These are phyloP conservation scores for Argyrosomus japonicus DNA, from an alignment of 2,113 vertebrate genomes.

Conservation along the genomic window DNA sequence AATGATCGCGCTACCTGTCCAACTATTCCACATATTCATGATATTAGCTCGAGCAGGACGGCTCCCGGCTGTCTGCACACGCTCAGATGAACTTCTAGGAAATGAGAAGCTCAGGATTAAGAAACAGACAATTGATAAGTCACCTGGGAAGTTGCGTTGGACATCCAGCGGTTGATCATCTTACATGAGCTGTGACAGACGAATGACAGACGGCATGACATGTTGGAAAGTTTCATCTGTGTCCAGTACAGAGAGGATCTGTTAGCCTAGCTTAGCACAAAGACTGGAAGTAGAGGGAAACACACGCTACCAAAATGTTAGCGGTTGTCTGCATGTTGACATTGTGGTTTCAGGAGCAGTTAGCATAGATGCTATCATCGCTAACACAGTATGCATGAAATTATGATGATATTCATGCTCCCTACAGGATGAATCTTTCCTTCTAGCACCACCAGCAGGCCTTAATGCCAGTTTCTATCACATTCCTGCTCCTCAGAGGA, in stretches of 20 bases:
- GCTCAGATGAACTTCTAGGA: not conserved
- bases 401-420: too few relatives aligned
- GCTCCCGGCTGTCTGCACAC: slow-evolving; percentile 60
- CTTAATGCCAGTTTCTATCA: too few relatives aligned
- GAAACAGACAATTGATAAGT: slow-evolving; percentile 51
- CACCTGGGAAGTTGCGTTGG: slow-evolving; percentile 21
- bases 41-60: not conserved
- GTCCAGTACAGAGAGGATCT: not conserved
- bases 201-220: slow-evolving; percentile 5
- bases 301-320: too few relatives aligned
- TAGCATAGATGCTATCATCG: too few relatives aligned
- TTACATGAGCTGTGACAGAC: slow-evolving; percentile 17
- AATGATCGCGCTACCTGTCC: slow-evolving; percentile 53
- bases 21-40: slow-evolving; percentile 21
- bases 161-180: not conserved
- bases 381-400: too few relatives aligned
- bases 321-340: too few relatives aligned
- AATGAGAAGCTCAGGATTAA: slow-evolving; percentile 32
- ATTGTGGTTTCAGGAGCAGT: too few relatives aligned
- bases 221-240: not conserved
- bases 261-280: not conserved
- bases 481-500: too few relatives aligned
- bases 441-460: too few relatives aligned
- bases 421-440: too few relatives aligned
- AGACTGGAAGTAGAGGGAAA: too few relatives aligned